Evolutionary conservation across 2,797 vertebrate species (phyloP).

Genomic region (Gymnodraco acuticeps): DNA sequence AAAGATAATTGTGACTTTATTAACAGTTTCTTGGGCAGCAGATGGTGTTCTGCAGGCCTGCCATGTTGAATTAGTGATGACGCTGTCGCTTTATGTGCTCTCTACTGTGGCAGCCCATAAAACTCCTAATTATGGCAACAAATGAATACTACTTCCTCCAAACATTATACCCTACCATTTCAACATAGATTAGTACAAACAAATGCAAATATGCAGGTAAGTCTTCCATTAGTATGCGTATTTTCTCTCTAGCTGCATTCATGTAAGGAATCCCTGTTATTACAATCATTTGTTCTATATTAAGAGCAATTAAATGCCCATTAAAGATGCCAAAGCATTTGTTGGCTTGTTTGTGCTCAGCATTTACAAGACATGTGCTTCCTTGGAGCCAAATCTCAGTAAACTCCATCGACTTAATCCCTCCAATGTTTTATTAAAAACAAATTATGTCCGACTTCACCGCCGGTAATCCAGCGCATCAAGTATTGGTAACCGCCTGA

Average conservation of each 20-base stretch:
- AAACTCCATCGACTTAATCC: slow-evolving; percentile 85
- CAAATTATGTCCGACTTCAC: slow-evolving; percentile 84
- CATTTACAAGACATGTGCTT: slow-evolving; percentile 72
- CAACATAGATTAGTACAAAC: slow-evolving; percentile 69
- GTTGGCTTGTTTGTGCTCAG: slow-evolving; percentile 80
- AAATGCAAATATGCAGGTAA: slow-evolving; percentile 75
- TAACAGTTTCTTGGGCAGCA: slow-evolving; percentile 97
- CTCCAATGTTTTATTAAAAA: slow-evolving; percentile 86
- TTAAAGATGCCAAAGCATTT: slow-evolving; percentile 81
- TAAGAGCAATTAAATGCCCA: slow-evolving; percentile 84
- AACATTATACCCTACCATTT: slow-evolving; percentile 69
- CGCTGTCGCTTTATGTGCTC: slow-evolving; percentile 92
- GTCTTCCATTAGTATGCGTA: slow-evolving; percentile 46
- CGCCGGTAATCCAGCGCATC: slow-evolving; percentile 83
- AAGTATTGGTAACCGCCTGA: slow-evolving; percentile 86
- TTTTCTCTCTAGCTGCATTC: slow-evolving; percentile 66
- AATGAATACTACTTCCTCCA: slow-evolving; percentile 84
- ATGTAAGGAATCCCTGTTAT: slow-evolving; percentile 72
- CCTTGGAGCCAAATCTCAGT: slow-evolving; percentile 82
- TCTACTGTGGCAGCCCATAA: slow-evolving; percentile 91
- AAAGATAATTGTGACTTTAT: slow-evolving; percentile 99
- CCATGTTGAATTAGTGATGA: slow-evolving; percentile 98
- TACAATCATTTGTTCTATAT: slow-evolving; percentile 80
- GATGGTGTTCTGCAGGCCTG: slow-evolving; percentile 97
- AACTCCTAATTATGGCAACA: slow-evolving; percentile 86